Conservation (phyloP, 2,888 invertebrate species). For the Aproaerema taeniolella region DNA sequence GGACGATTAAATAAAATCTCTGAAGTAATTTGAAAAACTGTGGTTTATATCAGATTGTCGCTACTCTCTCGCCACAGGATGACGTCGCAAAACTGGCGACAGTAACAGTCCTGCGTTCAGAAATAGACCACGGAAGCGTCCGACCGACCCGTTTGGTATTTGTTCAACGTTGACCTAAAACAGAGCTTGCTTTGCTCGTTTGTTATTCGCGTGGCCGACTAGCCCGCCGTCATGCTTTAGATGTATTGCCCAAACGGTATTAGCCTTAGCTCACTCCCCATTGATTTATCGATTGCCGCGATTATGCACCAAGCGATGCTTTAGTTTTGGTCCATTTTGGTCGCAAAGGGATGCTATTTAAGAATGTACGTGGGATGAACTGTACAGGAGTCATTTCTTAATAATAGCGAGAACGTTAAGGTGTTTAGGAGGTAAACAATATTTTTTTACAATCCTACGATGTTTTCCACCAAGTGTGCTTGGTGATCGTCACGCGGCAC, state of each 20-base stretch:
- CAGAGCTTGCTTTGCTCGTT: conserved; percentile 74
- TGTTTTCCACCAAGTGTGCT: conserved; percentile 42
- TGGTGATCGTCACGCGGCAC: conserved; percentile 60
- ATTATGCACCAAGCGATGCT: no score
- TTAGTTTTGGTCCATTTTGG: no score
- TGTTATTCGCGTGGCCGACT: conserved; percentile 67
- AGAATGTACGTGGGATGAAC: no score
- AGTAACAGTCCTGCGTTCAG: conserved; percentile 60
- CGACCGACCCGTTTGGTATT: conserved; percentile 77
- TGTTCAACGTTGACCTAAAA: conserved; percentile 78
- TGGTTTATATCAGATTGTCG: no score
- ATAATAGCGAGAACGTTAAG: no score
- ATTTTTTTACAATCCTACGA: conserved; percentile 11
- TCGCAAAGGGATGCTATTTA: no score
- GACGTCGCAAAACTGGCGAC: conserved; percentile 52
- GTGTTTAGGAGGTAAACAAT: no score
- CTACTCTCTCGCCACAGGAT: conserved; percentile 16
- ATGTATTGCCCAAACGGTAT: conserved; percentile 32
- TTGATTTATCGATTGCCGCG: conserved; percentile 5
- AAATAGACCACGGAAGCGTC: conserved; percentile 75
- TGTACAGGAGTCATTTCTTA: no score
- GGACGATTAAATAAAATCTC: no score
- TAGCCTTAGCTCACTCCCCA: conserved; percentile 7
- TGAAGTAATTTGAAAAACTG: no score
- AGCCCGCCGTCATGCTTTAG: conserved; percentile 24